Conservation (phyloP, 2,888 invertebrate species). For the Aromia moschata region DNA sequence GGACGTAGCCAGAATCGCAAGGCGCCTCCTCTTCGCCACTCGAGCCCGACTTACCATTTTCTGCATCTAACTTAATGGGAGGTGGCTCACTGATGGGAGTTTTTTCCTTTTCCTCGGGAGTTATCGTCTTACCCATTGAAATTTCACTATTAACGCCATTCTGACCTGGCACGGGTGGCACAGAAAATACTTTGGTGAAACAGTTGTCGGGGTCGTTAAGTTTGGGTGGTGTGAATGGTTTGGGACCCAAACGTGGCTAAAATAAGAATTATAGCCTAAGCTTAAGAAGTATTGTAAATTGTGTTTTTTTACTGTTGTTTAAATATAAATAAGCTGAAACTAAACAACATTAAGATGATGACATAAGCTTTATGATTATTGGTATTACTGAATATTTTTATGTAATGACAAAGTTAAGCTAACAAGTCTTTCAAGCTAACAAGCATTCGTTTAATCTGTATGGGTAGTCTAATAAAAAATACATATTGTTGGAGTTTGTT, state of each 20-base stretch:
- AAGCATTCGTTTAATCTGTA: no score
- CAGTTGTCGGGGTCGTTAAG: slow-evolving; percentile 74
- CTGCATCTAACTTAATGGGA: slow-evolving; percentile 47
- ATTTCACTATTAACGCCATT: slow-evolving; percentile 24
- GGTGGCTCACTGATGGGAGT: slow-evolving; percentile 32
- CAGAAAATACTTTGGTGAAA: slow-evolving; percentile 84
- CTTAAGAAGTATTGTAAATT: no score
- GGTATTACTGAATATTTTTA: no score
- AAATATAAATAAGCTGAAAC: no score
- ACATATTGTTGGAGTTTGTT: no score
- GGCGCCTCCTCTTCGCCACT: slow-evolving; percentile 72
- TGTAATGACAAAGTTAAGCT: no score
- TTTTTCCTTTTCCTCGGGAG: slow-evolving; percentile 32
- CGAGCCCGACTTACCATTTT: slow-evolving; percentile 70
- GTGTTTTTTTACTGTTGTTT: no score
- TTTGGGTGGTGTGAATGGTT: slow-evolving; percentile 83
- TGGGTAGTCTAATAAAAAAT: no score
- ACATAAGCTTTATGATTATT: no score
- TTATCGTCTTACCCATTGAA: slow-evolving; percentile 20
- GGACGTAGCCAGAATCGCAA: slow-evolving; percentile 73
- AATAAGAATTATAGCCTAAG: no score
- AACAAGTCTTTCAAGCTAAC: no score
- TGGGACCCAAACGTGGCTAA: slow-evolving; percentile 86
- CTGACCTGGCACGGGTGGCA: slow-evolving; percentile 75
- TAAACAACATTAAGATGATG: no score